Percentiles rank a stretch among this genome's conserved stretches.
Evolutionary conservation across 2,113 vertebrate species (phyloP).

Genomic region (Scortum barcoo): DNA sequence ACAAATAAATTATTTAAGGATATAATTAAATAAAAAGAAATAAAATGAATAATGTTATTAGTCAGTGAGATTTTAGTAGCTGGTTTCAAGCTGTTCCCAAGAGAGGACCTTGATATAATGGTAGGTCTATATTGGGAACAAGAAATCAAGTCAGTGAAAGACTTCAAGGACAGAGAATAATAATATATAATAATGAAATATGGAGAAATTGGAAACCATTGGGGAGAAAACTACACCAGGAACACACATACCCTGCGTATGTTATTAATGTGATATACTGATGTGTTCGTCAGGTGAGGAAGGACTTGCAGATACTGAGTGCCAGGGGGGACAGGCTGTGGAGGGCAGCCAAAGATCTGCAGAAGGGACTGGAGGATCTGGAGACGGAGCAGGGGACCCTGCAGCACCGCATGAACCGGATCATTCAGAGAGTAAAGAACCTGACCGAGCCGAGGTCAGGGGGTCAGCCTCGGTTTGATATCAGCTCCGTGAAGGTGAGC

Average conservation of each 20-base stretch:
- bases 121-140: neutral
- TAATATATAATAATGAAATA: too few species aligned
- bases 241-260: neutral
- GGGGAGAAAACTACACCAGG: neutral
- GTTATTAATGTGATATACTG: neutral
- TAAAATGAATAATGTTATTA: neutral
- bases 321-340: constrained; percentile 55
- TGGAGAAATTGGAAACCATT: too few species aligned
- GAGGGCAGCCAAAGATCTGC: constrained; percentile 57
- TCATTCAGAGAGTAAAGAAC: constrained; percentile 40
- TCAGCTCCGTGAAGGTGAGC: constrained; percentile 49
- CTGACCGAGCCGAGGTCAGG: neutral
- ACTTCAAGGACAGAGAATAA: neutral
- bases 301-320: constrained; percentile 56
- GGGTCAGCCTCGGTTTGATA: neutral
- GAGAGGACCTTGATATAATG: too few species aligned
- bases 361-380: constrained; percentile 38
- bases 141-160: neutral
- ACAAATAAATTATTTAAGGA: neutral
- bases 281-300: constrained; percentile 47
- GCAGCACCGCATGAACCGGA: constrained; percentile 33
- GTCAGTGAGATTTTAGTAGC: neutral
- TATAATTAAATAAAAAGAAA: neutral
- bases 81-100: neutral
- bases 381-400: constrained; percentile 35